A percentile compares a stretch with the other conserved stretches of the same genome.
phyloP scores from a whole-genome alignment of 2,797 vertebrate species.

The Lepus townsendii region DNA sequence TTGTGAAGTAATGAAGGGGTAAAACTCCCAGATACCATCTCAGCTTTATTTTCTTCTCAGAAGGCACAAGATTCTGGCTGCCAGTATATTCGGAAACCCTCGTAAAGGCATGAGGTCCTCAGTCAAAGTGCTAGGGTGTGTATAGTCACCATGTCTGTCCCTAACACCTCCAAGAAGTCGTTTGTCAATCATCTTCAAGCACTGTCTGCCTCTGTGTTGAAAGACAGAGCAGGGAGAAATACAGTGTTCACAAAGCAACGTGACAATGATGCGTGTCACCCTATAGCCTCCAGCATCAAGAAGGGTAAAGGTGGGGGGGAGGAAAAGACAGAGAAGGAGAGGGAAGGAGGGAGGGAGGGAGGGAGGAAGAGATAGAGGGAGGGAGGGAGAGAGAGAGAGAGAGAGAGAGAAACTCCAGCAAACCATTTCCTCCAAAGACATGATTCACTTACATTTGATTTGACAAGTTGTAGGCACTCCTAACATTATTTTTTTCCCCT shows the following conservation, averaged over 20 bases:
- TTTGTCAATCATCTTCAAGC: not conserved
- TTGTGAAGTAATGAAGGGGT: conserved; percentile 8
- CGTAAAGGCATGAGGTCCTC: not conserved
- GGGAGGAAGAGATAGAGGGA: not conserved
- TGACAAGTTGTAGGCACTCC: conserved; percentile 67
- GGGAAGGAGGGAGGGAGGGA: not conserved
- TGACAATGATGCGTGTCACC: not conserved
- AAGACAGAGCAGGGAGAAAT: not conserved
- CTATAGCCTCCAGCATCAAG: not conserved
- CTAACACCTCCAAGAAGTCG: conserved; percentile 38
- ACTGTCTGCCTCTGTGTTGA: not conserved
- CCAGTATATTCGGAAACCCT: not conserved
- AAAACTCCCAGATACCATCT: conserved; percentile 31
- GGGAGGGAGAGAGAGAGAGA: not conserved
- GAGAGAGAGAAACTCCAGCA: not conserved
- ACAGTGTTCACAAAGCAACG: not conserved
- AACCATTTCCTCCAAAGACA: conserved; percentile 65
- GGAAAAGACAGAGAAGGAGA: not conserved
- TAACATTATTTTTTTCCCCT: conserved; percentile 76
- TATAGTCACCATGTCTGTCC: not conserved
- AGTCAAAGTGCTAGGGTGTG: not conserved
- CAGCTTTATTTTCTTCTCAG: conserved; percentile 65
- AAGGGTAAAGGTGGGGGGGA: not conserved
- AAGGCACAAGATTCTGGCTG: conserved; percentile 20
- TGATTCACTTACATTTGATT: conserved; percentile 77